Conservation (phyloP, 1,140 invertebrate genomes). For the Arctopsyche grandis region DNA sequence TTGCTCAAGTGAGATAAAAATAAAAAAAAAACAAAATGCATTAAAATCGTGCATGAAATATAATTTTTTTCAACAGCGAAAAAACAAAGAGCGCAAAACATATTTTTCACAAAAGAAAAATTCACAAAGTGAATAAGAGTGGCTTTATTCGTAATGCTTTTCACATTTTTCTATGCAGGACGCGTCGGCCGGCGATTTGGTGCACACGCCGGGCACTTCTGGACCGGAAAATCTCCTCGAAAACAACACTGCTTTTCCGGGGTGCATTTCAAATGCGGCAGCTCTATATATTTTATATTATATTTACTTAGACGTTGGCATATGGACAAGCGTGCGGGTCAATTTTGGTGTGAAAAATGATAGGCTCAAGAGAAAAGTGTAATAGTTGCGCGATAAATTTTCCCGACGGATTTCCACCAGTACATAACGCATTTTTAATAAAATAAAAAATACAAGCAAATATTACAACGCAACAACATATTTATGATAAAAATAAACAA, state of each 20-base stretch:
- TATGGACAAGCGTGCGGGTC: conserved; percentile 18
- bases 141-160: conserved; percentile 1
- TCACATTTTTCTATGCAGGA: conserved; percentile 33
- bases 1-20: neutral
- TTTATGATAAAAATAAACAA: too few relatives aligned
- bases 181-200: conserved; percentile 35
- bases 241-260: conserved; percentile 32
- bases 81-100: conserved; percentile 10
- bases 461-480: too few relatives aligned
- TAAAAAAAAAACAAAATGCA: neutral
- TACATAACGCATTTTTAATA: neutral
- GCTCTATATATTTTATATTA: neutral
- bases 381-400: neutral
- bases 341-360: conserved; percentile 38
- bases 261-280: conserved; percentile 38
- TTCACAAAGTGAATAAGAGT: neutral
- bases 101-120: conserved; percentile 37
- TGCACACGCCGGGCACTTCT: conserved; percentile 14
- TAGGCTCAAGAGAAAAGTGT: conserved; percentile 1
- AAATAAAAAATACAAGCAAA: neutral
- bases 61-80: conserved; percentile 14
- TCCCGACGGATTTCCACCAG: conserved; percentile 1
- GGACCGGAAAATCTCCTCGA: conserved; percentile 30
- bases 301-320: conserved; percentile 1
- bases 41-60: conserved; percentile 31